Base-by-base conservation (phyloP, 2,797 vertebrate species). In the Odontamblyopus lacepedii region DNA sequence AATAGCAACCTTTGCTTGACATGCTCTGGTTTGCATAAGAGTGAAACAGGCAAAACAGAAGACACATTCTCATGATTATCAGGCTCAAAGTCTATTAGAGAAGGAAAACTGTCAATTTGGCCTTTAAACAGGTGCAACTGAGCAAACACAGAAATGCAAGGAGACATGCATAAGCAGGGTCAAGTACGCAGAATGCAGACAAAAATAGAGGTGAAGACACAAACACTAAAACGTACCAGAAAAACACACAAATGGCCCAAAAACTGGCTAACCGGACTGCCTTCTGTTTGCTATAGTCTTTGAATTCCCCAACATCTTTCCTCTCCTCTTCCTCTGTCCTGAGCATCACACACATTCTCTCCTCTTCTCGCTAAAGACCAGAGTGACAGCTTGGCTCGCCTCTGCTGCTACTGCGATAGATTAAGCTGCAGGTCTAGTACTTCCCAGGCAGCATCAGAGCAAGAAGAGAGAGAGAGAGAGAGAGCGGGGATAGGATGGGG, bases 371-470 rank as follows among this genome's bases (percentile, higher is more conserved):
- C 88, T 89, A 85, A 89, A 88, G 85, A 85, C 87, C 78, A 67
- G 86, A 92, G 84, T 90, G 90, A 90, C 90, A 88, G 86, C 89
- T 83, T 79, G 82, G 87, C 84, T 89, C 85, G 81, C 74, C 75
- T 83, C 84, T 82, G 84, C 78, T 89, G 88, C 86, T 85, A 78
- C 76, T 88, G 88, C 86, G 67, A 90, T 88, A 88, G 89, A 92
- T 92, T 91, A 91, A 90, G 87, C 88, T 89, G 88, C 89, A 89
- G 89, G 88, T 90, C 87, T 87, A 38, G 61, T 63, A 86, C 87
- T 85, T 88, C 64, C 82, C 84, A 84, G 83, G 86, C 88, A 86
- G 87, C 83, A 72, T 77, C 76, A 76, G 81, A 80, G 81, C 82
- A 76, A 70, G 74, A 73, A 76, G 80, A 85, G 88, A 23, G 23